Evolutionary conservation across 2,888 invertebrate species (phyloP), one percentile per base, ranked within the genome.

Genomic region (Scaptomyza caliginosa): DNA sequence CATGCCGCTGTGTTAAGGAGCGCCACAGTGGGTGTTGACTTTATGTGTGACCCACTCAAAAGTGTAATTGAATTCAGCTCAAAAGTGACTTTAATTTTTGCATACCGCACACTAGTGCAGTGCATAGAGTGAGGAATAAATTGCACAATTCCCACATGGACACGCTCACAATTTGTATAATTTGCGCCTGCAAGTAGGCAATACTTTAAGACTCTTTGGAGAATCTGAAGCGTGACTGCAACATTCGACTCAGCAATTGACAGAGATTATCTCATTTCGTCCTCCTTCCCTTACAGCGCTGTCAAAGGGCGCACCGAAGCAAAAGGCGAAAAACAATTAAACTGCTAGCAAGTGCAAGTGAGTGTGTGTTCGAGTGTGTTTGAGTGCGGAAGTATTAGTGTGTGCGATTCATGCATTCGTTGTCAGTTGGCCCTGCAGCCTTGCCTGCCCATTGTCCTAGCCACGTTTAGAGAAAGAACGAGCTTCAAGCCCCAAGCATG

Each of bases 301-400:
- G 67, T 57, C 64, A 84, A 81, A 74, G 77, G 73, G 52, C 49
- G 58, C 84, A 77, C 76, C 65, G 76, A 66, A 71, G 67, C 67
- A 84, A 70, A 67, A 64, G 67, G 75, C 73, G 65, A 78, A 69
- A 75, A 78, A 86, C 86, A 86, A 83, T 83, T 81, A 82, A 63
- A 54, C n/a, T 30, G 45, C 28, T 1, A 51, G 17, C 38, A n/a
- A n/a, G 59, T 56, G 51, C 40, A 36, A 40, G 39, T 39, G 16
- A 26, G 58, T 48, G 55, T 54, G 19, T 11, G 45, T 30, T 54
- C 16, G 42, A 34, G 43, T n/a, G 23, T 32, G 43, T 48, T 45
- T 21, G n/a, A 34, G 60, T 56, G 38, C n/a, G n/a, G 34, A 32
- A 42, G 55, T 51, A n/a, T n/a, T n/a, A n/a, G 57, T 10, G 21